Conservation (phyloP, 2,113 vertebrate genomes). For the Notiomystis cincta region DNA sequence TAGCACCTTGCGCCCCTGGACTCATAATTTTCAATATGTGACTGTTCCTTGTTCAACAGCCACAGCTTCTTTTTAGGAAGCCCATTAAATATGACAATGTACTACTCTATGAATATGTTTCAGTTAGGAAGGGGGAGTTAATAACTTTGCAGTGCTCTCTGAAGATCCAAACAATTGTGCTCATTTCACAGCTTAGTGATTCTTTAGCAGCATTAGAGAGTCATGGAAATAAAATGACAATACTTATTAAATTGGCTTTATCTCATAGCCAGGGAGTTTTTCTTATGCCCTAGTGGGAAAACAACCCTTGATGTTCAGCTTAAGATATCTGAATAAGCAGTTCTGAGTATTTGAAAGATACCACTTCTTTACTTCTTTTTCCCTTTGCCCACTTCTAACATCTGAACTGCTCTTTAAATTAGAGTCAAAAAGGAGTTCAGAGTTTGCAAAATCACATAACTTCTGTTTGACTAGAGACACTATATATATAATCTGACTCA, state of each 20-base stretch:
- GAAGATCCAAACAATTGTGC: neutral
- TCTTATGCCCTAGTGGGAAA: neutral
- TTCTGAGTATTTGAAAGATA: neutral
- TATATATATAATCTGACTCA: neutral
- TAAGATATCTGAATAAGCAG: neutral
- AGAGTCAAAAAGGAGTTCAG: neutral
- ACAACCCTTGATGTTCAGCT: neutral
- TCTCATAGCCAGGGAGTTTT: neutral
- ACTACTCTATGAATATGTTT: neutral
- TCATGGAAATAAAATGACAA: neutral
- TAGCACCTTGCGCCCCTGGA: neutral
- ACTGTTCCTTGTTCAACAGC: neutral
- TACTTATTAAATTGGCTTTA: neutral
- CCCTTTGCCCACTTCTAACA: neutral
- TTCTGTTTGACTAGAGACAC: neutral
- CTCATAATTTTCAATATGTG: neutral
- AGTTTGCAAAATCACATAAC: neutral
- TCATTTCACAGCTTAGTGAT: constrained; percentile 1
- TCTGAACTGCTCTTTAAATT: neutral
- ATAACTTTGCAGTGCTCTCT: neutral
- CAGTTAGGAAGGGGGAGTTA: neutral
- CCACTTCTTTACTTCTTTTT: neutral
- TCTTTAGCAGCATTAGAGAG: neutral
- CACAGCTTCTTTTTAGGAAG: neutral
- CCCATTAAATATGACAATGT: neutral